Evolutionary conservation across 1,140 invertebrate genomes (phyloP).

Genomic region (Geopemphigus sp.): DNA sequence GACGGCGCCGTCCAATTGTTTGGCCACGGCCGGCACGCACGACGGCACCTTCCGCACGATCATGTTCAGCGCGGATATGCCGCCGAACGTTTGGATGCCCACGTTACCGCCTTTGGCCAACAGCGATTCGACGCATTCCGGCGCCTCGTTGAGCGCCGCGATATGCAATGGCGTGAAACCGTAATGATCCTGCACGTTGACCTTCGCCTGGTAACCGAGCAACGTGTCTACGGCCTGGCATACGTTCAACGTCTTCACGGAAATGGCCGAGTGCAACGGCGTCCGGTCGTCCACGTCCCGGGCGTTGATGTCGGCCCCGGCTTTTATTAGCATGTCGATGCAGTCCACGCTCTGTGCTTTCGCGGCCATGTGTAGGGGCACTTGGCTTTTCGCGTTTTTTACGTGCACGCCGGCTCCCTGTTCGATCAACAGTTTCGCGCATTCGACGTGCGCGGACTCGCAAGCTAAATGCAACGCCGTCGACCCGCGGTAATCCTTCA

Average conservation of each 20-base stretch:
- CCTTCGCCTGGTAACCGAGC: conserved; percentile 73
- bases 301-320: conserved; percentile 70
- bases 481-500: conserved; percentile 50
- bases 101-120: conserved; percentile 81
- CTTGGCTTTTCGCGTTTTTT: conserved; percentile 72
- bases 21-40: conserved; percentile 71
- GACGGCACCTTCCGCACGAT: conserved; percentile 79
- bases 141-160: conserved; percentile 77
- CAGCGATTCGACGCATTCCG: conserved; percentile 76
- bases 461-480: conserved; percentile 80
- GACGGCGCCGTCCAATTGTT: conserved; percentile 73
- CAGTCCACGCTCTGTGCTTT: conserved; percentile 73
- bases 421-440: conserved; percentile 66
- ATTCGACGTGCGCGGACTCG: conserved; percentile 68
- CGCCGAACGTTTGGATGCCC: conserved; percentile 77
- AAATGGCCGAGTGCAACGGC: conserved; percentile 73
- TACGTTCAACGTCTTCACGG: conserved; percentile 70
- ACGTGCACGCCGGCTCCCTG: conserved; percentile 69
- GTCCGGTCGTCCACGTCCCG: conserved; percentile 75
- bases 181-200: conserved; percentile 81
- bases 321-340: conserved; percentile 72
- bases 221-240: conserved; percentile 72
- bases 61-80: conserved; percentile 75
- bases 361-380: conserved; percentile 73
- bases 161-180: conserved; percentile 86